Evolutionary conservation across 2,797 vertebrate genomes (phyloP), one percentile per base, ranked within the genome.

Genomic region (Schizothorax lantsangensis): DNA sequence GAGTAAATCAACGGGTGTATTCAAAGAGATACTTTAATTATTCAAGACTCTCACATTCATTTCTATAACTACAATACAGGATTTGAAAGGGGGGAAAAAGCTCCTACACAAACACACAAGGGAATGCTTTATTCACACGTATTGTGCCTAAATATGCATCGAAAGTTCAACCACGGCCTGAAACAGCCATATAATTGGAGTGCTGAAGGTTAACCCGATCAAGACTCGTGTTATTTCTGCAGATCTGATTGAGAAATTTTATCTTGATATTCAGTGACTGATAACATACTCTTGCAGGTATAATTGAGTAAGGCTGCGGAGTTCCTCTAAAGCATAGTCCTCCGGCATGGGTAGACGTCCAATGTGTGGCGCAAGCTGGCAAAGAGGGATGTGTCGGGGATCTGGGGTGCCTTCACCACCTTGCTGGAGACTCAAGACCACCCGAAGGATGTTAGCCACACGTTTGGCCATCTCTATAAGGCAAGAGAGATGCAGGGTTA

Each of bases 301-400:
- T 0, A 96, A 96, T 93, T 97, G 97, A 0, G 97, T 98, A 89
- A 99, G 97, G 80, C 95, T 92, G 0, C 97, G 95, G n/a, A 99
- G 96, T 92, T 99, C 98, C 91, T 99, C 98, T 93, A 99, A 91
- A 43, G 97, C 95, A 8, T 99, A 99, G 93, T 99, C 98, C 92
- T 99, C 98, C 0, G 98, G 98, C 98, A 99, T 97, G 6, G 98
- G 97, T 72, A 99, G 96, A 6, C 96, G 96, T 8, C 95, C 95
- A 14, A 99, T 94, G 92, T 97, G 96, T 0, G 97, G 97, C 0
- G 96, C 97, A 19, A 99, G 93, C 68, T 96, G 95, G 57, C 94
- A 92, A 6, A 98, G 92, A 0, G 97, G 97, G 33, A 97, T 90
- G 5, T 79, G 91, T 78, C 92, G 94, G 54, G 92, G 81, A 36